Evolutionary conservation across 2,113 vertebrate genomes (phyloP), one percentile per base, ranked within the genome.

Genomic region (Talpa occidentalis): DNA sequence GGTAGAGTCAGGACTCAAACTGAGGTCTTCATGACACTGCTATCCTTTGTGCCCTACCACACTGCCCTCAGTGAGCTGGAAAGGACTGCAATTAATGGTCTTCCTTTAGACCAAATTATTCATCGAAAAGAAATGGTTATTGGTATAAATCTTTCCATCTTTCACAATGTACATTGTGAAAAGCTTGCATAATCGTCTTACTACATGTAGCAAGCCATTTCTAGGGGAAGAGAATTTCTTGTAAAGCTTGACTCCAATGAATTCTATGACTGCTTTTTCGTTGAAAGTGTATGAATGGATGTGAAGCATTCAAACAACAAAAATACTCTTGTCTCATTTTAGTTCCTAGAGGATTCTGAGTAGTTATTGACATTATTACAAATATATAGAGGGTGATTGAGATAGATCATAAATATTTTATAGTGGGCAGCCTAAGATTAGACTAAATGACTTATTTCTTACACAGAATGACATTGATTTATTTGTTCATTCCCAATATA

Each of bases 311-410:
- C 64, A 93, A 76, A 85, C n/a, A 72, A 64, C 60, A 72, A 88
- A 90, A 88, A 66, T 37, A 17, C 4, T 86, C 24, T 67, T 78
- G 40, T 15, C 44, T n/a, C 64, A 2, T 47, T 59, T 91, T 21
- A 78, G 10, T 16, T 93, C 79, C 81, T 86, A 30, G 67, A 81
- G 69, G 91, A 85, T 89, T 94, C 54, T 82, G 79, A 66, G 30
- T 56, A 88, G 73, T 94, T 88, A 40, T 56, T 2, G 2, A 10
- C 16, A 66, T 44, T 91, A n/a, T 79, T 83, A 30, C 22, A 81
- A 47, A 35, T 62, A 54, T 47, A 42, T 54, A 67, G n/a, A 88
- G 22, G 67, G 37, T 72, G 35, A 44, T 35, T 91, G 86, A 44
- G 15, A 30, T 88, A 44, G 30, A 40, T 74, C 54, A 72, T 74